phyloP scores from a whole-genome alignment of 2,797 vertebrate species.

The Sandelia bainsii region DNA sequence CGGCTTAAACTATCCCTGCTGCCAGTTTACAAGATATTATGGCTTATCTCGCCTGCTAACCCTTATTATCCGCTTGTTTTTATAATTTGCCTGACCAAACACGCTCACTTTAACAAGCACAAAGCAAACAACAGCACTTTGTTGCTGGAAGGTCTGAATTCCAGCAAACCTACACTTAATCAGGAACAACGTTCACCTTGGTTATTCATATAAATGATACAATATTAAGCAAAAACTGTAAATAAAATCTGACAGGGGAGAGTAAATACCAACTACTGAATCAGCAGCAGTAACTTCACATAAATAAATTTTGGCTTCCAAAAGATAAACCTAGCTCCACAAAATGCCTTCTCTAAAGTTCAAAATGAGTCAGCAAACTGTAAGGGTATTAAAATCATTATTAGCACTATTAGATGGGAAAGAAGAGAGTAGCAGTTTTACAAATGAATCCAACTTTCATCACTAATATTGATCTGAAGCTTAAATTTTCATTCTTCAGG shows the following conservation, averaged over 20 bases:
- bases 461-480: constrained; percentile 4
- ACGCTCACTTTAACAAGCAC: constrained; percentile 69
- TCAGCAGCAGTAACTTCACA: neutral
- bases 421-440: neutral
- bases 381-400: neutral
- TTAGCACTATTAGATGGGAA: neutral
- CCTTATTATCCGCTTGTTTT: constrained; percentile 83
- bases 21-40: constrained; percentile 85
- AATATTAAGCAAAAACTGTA: constrained; percentile 17
- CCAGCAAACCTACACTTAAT: constrained; percentile 52
- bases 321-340: neutral
- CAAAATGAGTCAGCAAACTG: constrained; percentile 2
- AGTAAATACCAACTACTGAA: constrained; percentile 3
- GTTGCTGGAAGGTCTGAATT: constrained; percentile 56
- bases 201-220: constrained; percentile 39
- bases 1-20: constrained; percentile 81
- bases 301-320: neutral
- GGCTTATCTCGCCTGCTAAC: constrained; percentile 84
- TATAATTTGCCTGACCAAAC: constrained; percentile 82
- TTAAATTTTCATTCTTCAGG: constrained; percentile 21
- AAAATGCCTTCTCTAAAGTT: neutral
- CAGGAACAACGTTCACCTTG: constrained; percentile 43
- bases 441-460: neutral
- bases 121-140: constrained; percentile 58
- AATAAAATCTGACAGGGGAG: constrained; percentile 25